Percentiles rank a stretch among this genome's conserved stretches.
phyloP scores from a whole-genome alignment of 2,113 vertebrate species.

The Indicator maculatus region DNA sequence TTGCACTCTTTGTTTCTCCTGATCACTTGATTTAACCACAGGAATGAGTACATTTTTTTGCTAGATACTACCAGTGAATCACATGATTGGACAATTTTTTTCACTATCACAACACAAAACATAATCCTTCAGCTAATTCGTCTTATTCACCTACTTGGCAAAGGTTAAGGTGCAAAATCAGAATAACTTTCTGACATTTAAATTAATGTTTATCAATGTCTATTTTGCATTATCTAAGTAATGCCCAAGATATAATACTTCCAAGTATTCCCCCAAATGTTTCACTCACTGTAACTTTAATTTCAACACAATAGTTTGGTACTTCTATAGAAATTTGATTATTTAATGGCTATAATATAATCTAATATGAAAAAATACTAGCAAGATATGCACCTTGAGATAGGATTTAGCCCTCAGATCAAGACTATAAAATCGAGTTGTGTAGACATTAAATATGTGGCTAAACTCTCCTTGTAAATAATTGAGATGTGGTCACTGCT shows the following conservation, averaged over 20 bases:
- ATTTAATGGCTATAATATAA: background rate
- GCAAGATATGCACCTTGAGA: background rate
- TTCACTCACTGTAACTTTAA: background rate
- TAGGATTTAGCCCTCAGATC: background rate
- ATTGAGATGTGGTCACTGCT: background rate
- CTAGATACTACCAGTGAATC: background rate
- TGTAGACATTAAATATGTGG: background rate
- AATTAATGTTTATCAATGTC: no score
- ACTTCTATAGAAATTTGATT: background rate
- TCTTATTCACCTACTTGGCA: constrained; percentile 7
- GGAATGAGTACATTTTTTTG: background rate
- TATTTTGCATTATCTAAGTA: background rate
- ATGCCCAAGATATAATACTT: background rate
- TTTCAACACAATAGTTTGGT: background rate
- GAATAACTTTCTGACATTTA: background rate
- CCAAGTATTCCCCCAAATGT: background rate
- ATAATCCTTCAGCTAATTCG: background rate
- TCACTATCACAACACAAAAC: background rate
- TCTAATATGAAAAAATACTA: background rate
- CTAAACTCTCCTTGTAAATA: background rate
- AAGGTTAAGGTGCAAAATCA: background rate
- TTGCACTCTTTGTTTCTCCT: background rate
- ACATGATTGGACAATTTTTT: background rate
- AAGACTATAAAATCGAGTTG: background rate
- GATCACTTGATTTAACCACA: background rate